phyloP scores from a whole-genome alignment of 35 echinoderm and acorn worm genomes.

The Ophiothrix spiculata region DNA sequence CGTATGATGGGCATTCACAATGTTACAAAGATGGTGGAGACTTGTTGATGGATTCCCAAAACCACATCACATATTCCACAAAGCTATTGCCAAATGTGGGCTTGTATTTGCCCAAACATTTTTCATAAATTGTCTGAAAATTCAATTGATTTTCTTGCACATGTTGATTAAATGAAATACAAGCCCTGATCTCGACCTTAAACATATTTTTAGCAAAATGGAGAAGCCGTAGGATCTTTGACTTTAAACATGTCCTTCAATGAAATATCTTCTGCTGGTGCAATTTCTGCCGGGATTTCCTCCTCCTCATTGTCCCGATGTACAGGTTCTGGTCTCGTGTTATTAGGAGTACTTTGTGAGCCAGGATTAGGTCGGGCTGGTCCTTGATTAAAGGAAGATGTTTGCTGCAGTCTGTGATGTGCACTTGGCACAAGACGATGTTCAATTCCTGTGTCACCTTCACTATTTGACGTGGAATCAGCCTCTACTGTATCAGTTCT shows the following conservation, averaged over 20 bases:
- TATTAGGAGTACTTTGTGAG: constrained; percentile 5
- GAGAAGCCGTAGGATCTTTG: constrained; percentile 76
- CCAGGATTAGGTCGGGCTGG: constrained; percentile 18
- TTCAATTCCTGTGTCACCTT: constrained; percentile 25
- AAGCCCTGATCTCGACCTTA: too few species aligned
- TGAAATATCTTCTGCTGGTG: constrained; percentile 43
- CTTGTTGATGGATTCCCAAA: too few species aligned
- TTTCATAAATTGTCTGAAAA: too few species aligned
- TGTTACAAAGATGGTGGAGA: too few species aligned
- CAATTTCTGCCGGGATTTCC: constrained; percentile 4
- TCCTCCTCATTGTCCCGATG: constrained; percentile 9
- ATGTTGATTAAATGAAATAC: too few species aligned
- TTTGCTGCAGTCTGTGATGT: constrained; percentile 51
- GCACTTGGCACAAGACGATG: constrained; percentile 63
- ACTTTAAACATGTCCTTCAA: constrained; percentile 91
- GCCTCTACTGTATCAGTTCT: constrained; percentile 25
- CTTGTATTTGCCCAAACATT: too few species aligned
- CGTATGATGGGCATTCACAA: too few species aligned
- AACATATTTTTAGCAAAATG: constrained; percentile 69
- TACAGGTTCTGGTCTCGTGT: constrained; percentile 11
- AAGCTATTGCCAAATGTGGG: too few species aligned
- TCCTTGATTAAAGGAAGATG: constrained; percentile 36
- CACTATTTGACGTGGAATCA: constrained; percentile 14
- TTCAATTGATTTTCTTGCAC: too few species aligned
- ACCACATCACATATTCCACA: too few species aligned